Base-by-base conservation (phyloP, 2,888 invertebrate species). In the Limnephilus rhombicus region DNA sequence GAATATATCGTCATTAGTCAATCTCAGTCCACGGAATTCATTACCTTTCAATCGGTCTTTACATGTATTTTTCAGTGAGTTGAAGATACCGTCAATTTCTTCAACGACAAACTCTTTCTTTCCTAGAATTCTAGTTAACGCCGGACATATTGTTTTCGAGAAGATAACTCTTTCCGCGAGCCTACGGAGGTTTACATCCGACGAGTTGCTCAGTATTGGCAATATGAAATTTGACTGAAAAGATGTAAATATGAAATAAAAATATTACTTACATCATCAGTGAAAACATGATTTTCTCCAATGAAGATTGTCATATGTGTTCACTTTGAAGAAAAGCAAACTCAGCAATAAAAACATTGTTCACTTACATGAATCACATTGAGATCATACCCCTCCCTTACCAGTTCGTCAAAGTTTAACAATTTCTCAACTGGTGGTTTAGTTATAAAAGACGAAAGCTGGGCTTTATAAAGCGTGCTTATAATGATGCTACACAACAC, bases 1-100 rank as follows among this genome's bases (percentile, higher is more conserved):
- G 18, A 93, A 90, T n/a, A 93, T 68, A 9, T 87, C 45, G 81
- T 93, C 93, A 49, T 90, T 81, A 31, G 93, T 90, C 24, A 92
- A 31, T 53, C 92, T 89, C 5, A 93, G 68, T 24, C 68, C 68
- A 68, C 68, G 24, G 2, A 68, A 68, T 0, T 68, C 68, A n/a
- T 68, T 68, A 68, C 7, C n/a, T 1, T 68, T n/a, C 68, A 68
- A n/a, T 24, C 5, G 24, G 24, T 24, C 9, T n/a, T 68, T 68
- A n/a, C 68, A 68, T 24, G 1, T 9, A 9, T n/a, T n/a, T 9
- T 68, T 68, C 68, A 68, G 9, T n/a, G 68, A 24, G 68, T 24
- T 3, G n/a, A 68, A 68, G n/a, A 68, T 68, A 0, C 4, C 68
- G n/a, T 68, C 68, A 24, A 68, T 68, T 68, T 68, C 68, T 68